Conservation (phyloP, 2,888 invertebrate genomes). For the Coleophora deauratella region DNA sequence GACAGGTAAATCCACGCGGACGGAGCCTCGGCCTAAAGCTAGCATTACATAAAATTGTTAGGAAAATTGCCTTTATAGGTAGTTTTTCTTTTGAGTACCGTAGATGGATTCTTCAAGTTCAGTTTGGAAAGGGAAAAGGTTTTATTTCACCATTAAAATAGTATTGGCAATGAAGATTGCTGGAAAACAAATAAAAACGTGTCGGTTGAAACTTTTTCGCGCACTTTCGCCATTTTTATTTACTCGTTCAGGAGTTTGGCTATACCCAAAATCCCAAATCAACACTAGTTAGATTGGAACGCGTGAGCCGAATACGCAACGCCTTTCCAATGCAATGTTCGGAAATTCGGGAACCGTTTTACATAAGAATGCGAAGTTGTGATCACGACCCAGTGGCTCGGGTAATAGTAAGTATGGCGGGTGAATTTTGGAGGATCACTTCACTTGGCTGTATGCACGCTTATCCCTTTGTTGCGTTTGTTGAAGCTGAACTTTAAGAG, state of each 20-base stretch:
- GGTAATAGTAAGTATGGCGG: constrained; percentile 50
- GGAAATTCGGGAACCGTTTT: constrained; percentile 35
- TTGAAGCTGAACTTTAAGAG: constrained; percentile 24
- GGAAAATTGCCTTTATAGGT: no score
- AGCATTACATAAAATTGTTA: no score
- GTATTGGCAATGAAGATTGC: background rate
- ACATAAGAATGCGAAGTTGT: constrained; percentile 60
- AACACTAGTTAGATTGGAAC: constrained; percentile 52
- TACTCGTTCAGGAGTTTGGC: constrained; percentile 34
- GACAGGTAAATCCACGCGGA: no score
- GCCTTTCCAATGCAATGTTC: constrained; percentile 25
- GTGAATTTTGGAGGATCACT: constrained; percentile 42
- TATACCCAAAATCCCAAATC: constrained; percentile 46
- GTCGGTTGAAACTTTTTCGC: constrained; percentile 14
- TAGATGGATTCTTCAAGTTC: no score
- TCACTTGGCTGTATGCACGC: constrained; percentile 19
- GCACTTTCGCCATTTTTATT: constrained; percentile 45
- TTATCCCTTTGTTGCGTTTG: constrained; percentile 22
- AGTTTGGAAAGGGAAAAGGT: no score
- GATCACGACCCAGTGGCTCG: constrained; percentile 58
- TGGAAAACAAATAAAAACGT: constrained; percentile 17
- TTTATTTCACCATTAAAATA: no score
- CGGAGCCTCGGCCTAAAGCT: no score
- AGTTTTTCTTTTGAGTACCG: no score
- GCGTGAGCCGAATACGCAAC: constrained; percentile 52